phyloP scores from a whole-genome alignment of 2,797 vertebrate genomes.

The Pristis pectinata region DNA sequence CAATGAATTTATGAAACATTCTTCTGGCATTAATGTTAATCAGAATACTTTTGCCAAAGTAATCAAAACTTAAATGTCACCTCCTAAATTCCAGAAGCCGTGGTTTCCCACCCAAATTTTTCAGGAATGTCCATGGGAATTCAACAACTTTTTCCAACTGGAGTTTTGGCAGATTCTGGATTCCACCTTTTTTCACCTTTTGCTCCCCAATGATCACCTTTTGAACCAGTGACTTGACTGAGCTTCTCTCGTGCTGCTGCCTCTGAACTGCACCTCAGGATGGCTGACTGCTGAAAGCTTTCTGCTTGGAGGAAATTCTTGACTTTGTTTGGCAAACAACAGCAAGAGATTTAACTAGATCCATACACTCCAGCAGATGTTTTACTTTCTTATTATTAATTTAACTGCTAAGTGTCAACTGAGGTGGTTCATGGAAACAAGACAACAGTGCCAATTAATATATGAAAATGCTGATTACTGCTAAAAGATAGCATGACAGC shows the following conservation, averaged over 20 bases:
- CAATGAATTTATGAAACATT: neutral
- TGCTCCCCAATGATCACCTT: neutral
- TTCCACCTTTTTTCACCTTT: neutral
- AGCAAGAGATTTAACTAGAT: constrained; percentile 50
- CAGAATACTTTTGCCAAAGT: neutral
- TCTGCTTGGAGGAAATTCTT: constrained; percentile 45
- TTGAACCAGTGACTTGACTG: neutral
- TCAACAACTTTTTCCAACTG: neutral
- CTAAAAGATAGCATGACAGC: neutral
- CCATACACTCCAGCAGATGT: constrained; percentile 50
- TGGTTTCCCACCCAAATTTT: neutral
- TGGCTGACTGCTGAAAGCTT: neutral
- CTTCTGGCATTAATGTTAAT: neutral
- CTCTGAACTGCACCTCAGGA: neutral
- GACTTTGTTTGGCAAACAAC: constrained; percentile 48
- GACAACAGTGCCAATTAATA: neutral
- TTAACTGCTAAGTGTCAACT: constrained; percentile 17
- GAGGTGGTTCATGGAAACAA: neutral
- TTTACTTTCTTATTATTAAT: constrained; percentile 40
- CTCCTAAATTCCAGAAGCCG: neutral
- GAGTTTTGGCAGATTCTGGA: neutral
- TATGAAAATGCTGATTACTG: constrained; percentile 10
- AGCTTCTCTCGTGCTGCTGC: neutral
- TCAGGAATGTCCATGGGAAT: neutral
- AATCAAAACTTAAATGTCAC: neutral